Evolutionary conservation across 2,888 invertebrate genomes (phyloP).

Genomic region (Eucriotettix oculatus): DNA sequence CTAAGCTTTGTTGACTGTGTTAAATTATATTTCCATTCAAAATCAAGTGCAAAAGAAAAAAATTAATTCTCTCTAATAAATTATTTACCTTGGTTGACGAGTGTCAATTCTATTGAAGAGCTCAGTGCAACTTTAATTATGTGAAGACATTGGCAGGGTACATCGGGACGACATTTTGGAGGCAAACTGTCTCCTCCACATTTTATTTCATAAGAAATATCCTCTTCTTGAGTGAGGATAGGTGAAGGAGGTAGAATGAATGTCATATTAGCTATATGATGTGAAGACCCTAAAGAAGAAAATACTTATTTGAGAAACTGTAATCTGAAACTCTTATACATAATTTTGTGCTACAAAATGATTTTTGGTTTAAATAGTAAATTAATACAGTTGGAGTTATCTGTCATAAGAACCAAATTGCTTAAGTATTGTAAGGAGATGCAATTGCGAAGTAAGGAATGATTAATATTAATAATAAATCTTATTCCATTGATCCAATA

Average conservation of each 20-base stretch:
- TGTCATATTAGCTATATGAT: constrained; percentile 54
- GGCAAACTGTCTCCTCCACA: constrained; percentile 16
- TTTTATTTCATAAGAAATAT: constrained; percentile 25
- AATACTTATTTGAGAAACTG: neutral
- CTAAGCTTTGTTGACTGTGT: neutral
- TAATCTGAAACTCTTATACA: too few relatives aligned
- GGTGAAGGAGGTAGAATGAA: constrained; percentile 64
- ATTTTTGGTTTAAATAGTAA: too few relatives aligned
- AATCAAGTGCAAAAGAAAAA: neutral
- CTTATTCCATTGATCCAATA: too few relatives aligned
- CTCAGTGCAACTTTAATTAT: constrained; percentile 47
- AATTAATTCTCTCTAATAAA: neutral
- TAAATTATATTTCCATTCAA: neutral
- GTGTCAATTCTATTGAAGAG: constrained; percentile 53
- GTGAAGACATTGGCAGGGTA: constrained; percentile 54
- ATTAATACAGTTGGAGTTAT: too few relatives aligned
- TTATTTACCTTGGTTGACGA: constrained; percentile 54
- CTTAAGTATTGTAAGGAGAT: too few relatives aligned
- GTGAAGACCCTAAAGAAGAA: constrained; percentile 21
- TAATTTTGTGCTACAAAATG: too few relatives aligned
- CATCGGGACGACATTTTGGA: constrained; percentile 7
- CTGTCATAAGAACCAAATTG: too few relatives aligned
- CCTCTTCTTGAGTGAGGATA: constrained; percentile 50
- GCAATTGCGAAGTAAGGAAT: too few relatives aligned
- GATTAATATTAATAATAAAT: too few relatives aligned